Conservation (phyloP, 2,797 vertebrate genomes). For the Silurus aristotelis region DNA sequence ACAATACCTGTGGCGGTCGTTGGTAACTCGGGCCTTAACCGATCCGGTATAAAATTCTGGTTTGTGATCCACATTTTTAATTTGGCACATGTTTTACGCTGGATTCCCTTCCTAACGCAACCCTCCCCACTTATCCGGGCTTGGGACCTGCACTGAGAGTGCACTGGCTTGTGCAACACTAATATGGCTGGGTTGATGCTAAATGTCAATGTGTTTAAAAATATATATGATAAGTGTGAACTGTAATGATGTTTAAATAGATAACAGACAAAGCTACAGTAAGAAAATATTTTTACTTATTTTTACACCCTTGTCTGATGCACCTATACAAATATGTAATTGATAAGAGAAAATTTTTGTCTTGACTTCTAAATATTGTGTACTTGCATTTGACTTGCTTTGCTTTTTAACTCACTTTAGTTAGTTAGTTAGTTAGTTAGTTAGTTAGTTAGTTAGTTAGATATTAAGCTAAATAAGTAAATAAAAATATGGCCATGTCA, state of each 20-base stretch:
- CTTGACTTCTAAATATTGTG: neutral
- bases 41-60: no score
- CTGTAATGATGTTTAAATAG: neutral
- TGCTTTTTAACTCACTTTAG: neutral
- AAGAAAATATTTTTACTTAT: neutral
- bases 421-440: no score
- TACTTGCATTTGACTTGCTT: neutral
- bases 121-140: no score
- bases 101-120: no score
- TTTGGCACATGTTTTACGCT: no score
- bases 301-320: neutral
- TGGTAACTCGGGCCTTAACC: no score
- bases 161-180: no score
- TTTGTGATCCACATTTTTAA: no score
- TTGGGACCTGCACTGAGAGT: no score
- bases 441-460: no score
- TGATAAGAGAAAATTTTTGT: neutral
- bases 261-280: neutral
- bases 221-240: neutral
- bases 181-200: neutral
- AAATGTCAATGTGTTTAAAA: neutral
- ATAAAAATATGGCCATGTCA: neutral
- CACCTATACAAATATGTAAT: neutral
- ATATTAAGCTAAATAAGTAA: neutral
- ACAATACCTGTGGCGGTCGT: no score